A percentile compares a stretch with the other conserved stretches of the same genome.
These are phyloP conservation scores for Epizoanthus stellaris DNA, from an alignment of 92 coral and sea anemone species.

Conservation along the genomic window DNA sequence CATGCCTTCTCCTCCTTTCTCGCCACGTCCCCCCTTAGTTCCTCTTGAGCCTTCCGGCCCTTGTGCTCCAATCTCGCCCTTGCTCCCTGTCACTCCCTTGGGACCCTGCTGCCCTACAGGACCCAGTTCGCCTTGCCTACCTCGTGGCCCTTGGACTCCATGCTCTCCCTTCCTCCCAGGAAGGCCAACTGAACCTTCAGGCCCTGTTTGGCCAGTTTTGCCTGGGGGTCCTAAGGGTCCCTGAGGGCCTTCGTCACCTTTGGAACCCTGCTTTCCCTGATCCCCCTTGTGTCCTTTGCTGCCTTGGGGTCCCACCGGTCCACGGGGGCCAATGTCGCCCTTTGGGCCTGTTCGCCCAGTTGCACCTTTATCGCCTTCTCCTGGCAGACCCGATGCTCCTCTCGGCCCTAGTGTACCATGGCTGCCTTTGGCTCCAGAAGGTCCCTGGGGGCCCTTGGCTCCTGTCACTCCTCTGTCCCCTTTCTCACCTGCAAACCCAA, in stretches of 20 bases:
- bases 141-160: neutral
- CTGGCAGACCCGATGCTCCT: neutral
- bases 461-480: conserved; percentile 14
- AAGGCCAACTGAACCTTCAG: neutral
- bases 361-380: conserved; percentile 5
- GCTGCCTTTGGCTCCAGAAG: conserved; percentile 2
- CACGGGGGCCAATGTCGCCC: conserved; percentile 14
- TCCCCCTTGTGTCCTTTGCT: conserved; percentile 18
- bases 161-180: conserved; percentile 5
- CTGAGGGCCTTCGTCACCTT: neutral
- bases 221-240: conserved; percentile 18
- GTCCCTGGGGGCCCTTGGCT: neutral
- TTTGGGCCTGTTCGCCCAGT: neutral
- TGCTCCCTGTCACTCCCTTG: no score
- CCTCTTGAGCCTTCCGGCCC: no score
- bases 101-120: neutral
- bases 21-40: no score
- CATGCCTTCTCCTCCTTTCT: no score
- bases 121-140: conserved; percentile 1
- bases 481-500: conserved; percentile 13
- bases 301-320: neutral
- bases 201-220: conserved; percentile 2
- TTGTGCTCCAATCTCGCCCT: no score
- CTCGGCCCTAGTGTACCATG: conserved; percentile 7
- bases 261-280: neutral